phyloP scores from a whole-genome alignment of 2,888 invertebrate species.

The Hypselothyrea guttata region DNA sequence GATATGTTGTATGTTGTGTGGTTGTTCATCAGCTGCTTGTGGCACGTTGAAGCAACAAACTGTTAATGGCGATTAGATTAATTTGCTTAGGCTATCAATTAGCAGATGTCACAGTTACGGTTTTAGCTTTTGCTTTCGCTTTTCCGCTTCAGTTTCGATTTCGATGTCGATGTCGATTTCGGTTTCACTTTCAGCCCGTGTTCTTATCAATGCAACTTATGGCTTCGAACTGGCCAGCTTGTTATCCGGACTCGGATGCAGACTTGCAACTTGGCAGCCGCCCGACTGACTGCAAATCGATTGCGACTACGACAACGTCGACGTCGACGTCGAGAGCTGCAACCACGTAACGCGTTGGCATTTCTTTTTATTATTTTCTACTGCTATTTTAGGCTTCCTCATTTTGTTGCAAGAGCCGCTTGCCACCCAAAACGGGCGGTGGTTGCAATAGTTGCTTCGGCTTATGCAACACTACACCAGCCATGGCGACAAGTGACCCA shows the following conservation, averaged over 20 bases:
- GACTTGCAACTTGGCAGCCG: constrained; percentile 20
- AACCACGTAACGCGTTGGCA: constrained; percentile 51
- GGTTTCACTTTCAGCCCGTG: constrained; percentile 30
- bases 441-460: constrained; percentile 22
- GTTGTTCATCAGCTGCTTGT: too few species aligned
- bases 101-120: constrained; percentile 8
- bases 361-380: constrained; percentile 48
- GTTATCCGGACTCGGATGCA: constrained; percentile 23
- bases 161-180: too few species aligned
- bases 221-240: constrained; percentile 63
- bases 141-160: constrained; percentile 13
- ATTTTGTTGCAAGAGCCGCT: constrained; percentile 55
- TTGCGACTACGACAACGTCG: constrained; percentile 30
- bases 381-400: constrained; percentile 76
- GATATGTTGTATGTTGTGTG: neutral
- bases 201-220: constrained; percentile 70
- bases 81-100: neutral
- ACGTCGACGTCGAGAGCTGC: neutral
- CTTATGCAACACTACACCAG: constrained; percentile 43
- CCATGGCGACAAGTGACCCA: constrained; percentile 54
- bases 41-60: constrained; percentile 13
- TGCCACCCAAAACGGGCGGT: constrained; percentile 43
- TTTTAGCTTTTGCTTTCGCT: constrained; percentile 29
- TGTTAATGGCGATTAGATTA: constrained; percentile 4
- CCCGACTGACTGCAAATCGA: constrained; percentile 41